Base-by-base conservation (phyloP, 23 tunicate genomes). In the Clavelina lepadiformis region DNA sequence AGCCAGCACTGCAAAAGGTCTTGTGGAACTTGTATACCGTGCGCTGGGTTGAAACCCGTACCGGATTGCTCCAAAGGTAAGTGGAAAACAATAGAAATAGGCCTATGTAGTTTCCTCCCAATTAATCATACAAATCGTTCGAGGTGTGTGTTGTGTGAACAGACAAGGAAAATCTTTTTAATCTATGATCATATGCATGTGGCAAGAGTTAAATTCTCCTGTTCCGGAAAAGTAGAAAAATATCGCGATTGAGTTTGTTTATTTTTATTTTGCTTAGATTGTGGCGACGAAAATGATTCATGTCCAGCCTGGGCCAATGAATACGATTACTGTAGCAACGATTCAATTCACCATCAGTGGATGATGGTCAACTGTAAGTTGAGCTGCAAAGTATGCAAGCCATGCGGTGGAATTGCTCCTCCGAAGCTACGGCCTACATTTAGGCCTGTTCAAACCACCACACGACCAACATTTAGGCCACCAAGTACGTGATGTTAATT, bases 41-140 rank as follows among this genome's bases (percentile, higher is more conserved):
- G 68, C 51, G 50, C 15, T 6, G 68, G 38, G 13, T 37, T 63
- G 22, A 63, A 25, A 3, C 68, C 68, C 37, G 68, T 37, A 3
- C 68, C 68, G 5, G 68, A 63, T 3, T 63, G 68, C 30, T 19
- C 50, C 20, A 51, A 63, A 8, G 68, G 68, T 63, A 21, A 63
- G 68, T 36, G 23, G 15, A n/a, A n/a, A n/a, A n/a, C n/a, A n/a
- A n/a, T n/a, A n/a, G n/a, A n/a, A n/a, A n/a, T n/a, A n/a, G n/a
- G n/a, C n/a, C n/a, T n/a, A n/a, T n/a, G n/a, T n/a, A n/a, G n/a
- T n/a, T n/a, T n/a, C n/a, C n/a, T n/a, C n/a, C n/a, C n/a, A n/a
- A n/a, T n/a, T n/a, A n/a, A n/a, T n/a, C n/a, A n/a, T n/a, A n/a
- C n/a, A n/a, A n/a, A n/a, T n/a, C n/a, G n/a, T n/a, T n/a, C n/a